Conservation (phyloP, 1,140 invertebrate genomes). For the Eulimnadia texana region DNA sequence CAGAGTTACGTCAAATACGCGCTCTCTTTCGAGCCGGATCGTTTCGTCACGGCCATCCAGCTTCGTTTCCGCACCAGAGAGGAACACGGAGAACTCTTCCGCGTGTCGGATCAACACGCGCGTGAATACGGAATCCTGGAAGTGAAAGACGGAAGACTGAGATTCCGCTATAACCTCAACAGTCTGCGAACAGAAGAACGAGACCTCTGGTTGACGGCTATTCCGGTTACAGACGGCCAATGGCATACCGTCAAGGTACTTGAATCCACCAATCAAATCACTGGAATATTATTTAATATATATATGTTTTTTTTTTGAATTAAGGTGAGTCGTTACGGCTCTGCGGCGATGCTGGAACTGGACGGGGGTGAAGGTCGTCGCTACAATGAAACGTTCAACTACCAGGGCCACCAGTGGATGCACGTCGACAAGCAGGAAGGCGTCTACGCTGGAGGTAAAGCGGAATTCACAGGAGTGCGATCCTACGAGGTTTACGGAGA, state of each 20-base stretch:
- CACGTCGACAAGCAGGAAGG: conserved; percentile 86
- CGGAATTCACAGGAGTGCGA: conserved; percentile 78
- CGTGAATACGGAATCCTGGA: conserved; percentile 88
- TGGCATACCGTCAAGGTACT: conserved; percentile 74
- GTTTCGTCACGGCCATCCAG: conserved; percentile 72
- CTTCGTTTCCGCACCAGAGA: conserved; percentile 83
- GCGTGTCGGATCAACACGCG: conserved; percentile 86
- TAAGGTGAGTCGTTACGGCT: conserved; percentile 65
- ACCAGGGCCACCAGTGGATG: conserved; percentile 79
- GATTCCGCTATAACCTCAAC: conserved; percentile 86
- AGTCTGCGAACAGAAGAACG: conserved; percentile 73
- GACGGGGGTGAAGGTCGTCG: conserved; percentile 88
- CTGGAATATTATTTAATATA: too few relatives aligned
- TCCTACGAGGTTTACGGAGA: conserved; percentile 91
- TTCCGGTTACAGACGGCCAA: conserved; percentile 86
- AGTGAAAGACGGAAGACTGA: conserved; percentile 74
- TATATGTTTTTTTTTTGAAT: too few relatives aligned
- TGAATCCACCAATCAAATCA: conserved; percentile 24
- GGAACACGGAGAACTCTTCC: conserved; percentile 75
- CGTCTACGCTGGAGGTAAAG: conserved; percentile 86
- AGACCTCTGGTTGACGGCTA: conserved; percentile 75
- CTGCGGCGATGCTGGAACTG: conserved; percentile 79
- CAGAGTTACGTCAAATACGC: conserved; percentile 93
- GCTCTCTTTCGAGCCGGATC: conserved; percentile 80
- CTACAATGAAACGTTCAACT: conserved; percentile 86